Evolutionary conservation across 2,113 vertebrate genomes (phyloP).

Genomic region (Zingel zingel): DNA sequence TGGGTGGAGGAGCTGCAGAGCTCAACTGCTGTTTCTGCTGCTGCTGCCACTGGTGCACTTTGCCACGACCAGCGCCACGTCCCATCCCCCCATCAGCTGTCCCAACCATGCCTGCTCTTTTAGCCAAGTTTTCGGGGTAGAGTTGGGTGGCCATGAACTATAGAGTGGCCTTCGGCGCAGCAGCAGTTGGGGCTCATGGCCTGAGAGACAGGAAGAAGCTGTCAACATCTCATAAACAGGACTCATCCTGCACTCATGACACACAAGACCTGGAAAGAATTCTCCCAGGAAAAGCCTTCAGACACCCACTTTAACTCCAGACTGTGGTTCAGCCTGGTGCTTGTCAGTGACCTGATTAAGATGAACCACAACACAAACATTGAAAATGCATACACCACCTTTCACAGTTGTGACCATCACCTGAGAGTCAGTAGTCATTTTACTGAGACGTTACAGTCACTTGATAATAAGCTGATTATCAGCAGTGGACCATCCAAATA

Average conservation of each 20-base stretch:
- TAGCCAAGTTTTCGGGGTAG: conserved; percentile 66
- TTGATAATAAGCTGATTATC: conserved; percentile 35
- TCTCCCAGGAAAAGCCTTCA: conserved; percentile 53
- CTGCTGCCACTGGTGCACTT: conserved; percentile 42
- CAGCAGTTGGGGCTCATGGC: conserved; percentile 70
- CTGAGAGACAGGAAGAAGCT: conserved; percentile 84
- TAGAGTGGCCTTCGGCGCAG: conserved; percentile 60
- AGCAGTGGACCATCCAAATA: conserved; percentile 14
- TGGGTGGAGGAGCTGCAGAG: conserved; percentile 54
- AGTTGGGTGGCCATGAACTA: conserved; percentile 67
- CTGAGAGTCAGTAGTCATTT: conserved; percentile 36
- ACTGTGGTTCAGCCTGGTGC: conserved; percentile 22
- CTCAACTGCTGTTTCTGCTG: conserved; percentile 67
- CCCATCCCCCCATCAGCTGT: conserved; percentile 75
- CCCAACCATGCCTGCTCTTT: conserved; percentile 71
- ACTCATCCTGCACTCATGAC: conserved; percentile 77
- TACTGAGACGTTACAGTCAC: conserved; percentile 21
- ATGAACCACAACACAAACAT: conserved; percentile 18
- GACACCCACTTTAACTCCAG: conserved; percentile 29
- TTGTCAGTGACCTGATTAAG: conserved; percentile 13
- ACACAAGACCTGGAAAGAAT: conserved; percentile 56
- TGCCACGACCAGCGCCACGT: conserved; percentile 50
- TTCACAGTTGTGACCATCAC: conserved; percentile 60
- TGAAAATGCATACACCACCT: neutral
- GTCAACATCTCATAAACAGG: conserved; percentile 85